A percentile compares a stretch with the other conserved stretches of the same genome.
Evolutionary conservation across 2,888 invertebrate species (phyloP).

Genomic region (Hemaris fuciformis): DNA sequence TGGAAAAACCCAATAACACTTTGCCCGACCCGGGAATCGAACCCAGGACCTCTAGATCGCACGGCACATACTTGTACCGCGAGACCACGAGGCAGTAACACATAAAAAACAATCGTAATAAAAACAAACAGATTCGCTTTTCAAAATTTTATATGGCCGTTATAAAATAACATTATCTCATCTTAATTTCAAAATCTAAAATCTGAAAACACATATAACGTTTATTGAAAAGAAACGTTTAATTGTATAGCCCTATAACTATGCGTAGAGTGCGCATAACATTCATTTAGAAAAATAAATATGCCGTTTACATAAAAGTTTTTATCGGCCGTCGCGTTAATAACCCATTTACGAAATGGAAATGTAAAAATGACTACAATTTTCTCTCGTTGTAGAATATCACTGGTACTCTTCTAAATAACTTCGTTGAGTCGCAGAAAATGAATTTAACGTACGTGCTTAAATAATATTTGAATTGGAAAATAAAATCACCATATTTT

Average conservation of each 20-base stretch:
- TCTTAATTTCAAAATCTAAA: background rate
- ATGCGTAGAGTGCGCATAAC: background rate
- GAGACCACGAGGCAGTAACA: too few species aligned
- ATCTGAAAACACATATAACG: background rate
- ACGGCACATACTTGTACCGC: too few species aligned
- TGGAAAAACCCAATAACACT: too few species aligned
- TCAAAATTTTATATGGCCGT: background rate
- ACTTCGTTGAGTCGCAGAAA: background rate
- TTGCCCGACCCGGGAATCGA: too few species aligned
- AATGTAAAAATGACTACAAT: background rate
- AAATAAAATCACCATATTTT: too few species aligned
- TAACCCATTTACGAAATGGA: background rate
- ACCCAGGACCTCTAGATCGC: too few species aligned
- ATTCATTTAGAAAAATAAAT: background rate
- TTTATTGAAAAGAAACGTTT: background rate
- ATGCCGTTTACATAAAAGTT: background rate
- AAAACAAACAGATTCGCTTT: background rate
- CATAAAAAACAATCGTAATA: background rate
- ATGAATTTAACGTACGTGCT: too few species aligned
- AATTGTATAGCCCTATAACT: background rate
- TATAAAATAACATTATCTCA: background rate
- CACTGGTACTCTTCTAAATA: background rate
- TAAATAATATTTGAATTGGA: too few species aligned
- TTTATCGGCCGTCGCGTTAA: background rate
- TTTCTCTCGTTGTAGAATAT: background rate